Conservation (phyloP, 2,888 invertebrate species). For the Acholoe squamosa region DNA sequence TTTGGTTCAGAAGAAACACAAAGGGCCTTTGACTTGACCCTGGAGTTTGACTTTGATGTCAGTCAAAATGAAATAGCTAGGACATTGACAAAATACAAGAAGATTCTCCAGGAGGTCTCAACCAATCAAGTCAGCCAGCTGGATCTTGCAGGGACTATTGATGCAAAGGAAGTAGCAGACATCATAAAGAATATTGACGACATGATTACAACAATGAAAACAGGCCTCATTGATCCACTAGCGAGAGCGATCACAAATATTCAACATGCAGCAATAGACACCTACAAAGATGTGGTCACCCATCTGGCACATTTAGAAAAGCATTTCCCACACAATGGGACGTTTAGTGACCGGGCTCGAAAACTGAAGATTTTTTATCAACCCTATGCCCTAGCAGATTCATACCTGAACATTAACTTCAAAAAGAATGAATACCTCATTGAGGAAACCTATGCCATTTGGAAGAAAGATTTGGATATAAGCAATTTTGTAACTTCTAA, state of each 20-base stretch:
- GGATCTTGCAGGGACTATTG: not conserved
- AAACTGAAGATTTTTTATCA: not conserved
- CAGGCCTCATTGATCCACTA: not conserved
- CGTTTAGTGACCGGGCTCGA: not conserved
- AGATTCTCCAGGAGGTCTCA: not conserved
- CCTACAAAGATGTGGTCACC: not conserved
- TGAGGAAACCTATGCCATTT: not conserved
- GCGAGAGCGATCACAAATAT: not conserved
- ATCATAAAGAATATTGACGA: not conserved
- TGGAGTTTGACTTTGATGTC: not conserved
- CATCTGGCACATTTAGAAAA: not conserved
- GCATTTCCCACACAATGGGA: not conserved
- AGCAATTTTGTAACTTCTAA: not conserved
- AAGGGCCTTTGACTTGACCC: too few relatives aligned
- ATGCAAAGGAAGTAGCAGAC: not conserved
- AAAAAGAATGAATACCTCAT: not conserved
- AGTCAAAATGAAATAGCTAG: not conserved
- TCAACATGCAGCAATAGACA: not conserved
- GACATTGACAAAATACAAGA: not conserved
- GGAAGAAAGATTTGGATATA: not conserved
- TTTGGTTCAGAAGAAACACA: not conserved
- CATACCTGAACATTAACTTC: not conserved
- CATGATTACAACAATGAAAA: not conserved
- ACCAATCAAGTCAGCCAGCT: not conserved
- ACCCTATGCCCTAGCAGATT: not conserved